Base-by-base conservation (phyloP, 2,113 vertebrate genomes). In the Astatoreochromis straeleni region DNA sequence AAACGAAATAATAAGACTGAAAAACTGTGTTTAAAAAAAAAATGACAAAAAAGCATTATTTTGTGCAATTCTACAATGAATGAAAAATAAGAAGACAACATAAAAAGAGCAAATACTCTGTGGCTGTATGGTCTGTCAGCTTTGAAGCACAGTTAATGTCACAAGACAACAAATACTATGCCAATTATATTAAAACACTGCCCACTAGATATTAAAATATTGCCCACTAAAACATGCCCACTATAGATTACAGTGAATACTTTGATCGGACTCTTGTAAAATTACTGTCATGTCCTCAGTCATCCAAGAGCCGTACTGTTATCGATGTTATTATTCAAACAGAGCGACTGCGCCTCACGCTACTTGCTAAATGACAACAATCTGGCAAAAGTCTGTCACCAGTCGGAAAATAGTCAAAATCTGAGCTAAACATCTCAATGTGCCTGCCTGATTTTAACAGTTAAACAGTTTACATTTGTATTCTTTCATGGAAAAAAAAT, bases 391-490 rank as follows among this genome's bases (percentile, higher is more conserved):
- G 17, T 51, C 17, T 78, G 45, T 51, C 26, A 51, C 5, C 4
- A 51, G 17, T 78, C 17, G 29, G 73, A 51, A 78, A 78, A 13
- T 4, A 33, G 73, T 51, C 73, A 9, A 51, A 78, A 33, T 68
- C 29, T 45, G n/a, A n/a, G 29, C n/a, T 73, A 42, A 57, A 70
- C 2, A 7, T 17, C 7, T 19, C 21, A 26, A 8, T 2, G 16
- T 31, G 73, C 31, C 63, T 7, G 82, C 26, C 24, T 31, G 19
- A 7, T n/a, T 68, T 42, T 9, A 85, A 93, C 88, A 91, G 79
- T 73, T 10, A 87, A 90, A 94, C 78, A 19, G 65, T 85, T 91
- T 86, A 84, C 55, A 95, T 89, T 95, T 96, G 94, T 92, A 19
- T 81, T 55, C 55, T 7, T 85, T 60, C 90, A 84, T 89, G 95